Base-by-base conservation (phyloP, 2,113 vertebrate genomes). In the Microcebus tavaratra region DNA sequence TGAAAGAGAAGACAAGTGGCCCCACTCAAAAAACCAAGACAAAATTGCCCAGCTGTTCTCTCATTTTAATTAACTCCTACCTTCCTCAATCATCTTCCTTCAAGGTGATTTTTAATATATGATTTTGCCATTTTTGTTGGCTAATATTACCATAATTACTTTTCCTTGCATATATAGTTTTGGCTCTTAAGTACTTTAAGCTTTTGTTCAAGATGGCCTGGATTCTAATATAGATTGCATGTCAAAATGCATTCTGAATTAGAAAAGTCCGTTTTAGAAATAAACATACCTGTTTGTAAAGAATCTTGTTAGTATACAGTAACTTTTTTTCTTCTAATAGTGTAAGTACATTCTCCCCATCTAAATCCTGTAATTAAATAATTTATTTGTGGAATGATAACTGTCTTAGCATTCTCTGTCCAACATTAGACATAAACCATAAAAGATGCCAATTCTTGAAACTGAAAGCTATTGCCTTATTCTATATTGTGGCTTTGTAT, bases 371-470 rank as follows among this genome's bases (percentile, higher is more conserved):
- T 91, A 61, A 53, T 61, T 80, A 88, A 29, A 14, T 75, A 86
- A 68, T 90, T 89, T 87, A 2, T 95, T 72, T 48, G 18, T 92
- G 6, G 8, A 89, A 91, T 80, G 23, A 75, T 81, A 36, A 36
- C 4, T 89, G 23, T 79, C 13, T 45, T 90, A n/a, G 0, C 29
- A 18, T 80, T 79, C 21, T 95, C 25, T 75, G 23, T 67, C 48
- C 20, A 95, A 3, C 12, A 55, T 83, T 95, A 76, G 82, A 70
- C 13, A 50, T 75, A 76, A 96, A 10, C 20, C 94, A 3, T 87
- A 88, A 94, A 97, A 89, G 12, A 94, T 84, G 20, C 1, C 83
- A 73, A 55, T 96, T 96, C 65, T 90, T 95, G 12, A 89, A 97
- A 88, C 21, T 45, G 18, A 57, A 78, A 70, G 27, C 21, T 53